Evolutionary conservation across 2,113 vertebrate species (phyloP).

Genomic region (Ctenodactylus gundi): DNA sequence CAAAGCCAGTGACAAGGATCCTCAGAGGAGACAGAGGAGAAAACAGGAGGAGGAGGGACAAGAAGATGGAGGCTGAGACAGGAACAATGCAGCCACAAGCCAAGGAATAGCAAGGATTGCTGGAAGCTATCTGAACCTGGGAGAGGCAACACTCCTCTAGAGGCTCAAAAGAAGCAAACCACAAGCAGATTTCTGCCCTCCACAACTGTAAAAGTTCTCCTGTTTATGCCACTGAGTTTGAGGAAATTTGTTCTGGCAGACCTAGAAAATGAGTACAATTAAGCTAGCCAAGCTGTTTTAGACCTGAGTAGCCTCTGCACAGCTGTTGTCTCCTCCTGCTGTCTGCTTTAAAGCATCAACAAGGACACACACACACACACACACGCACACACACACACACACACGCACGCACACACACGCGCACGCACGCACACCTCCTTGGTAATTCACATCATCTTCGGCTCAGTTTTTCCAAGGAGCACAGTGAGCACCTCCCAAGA

Average conservation of each 20-base stretch:
- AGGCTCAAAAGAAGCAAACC: not conserved
- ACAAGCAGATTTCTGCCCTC: not conserved
- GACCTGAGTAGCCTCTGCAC: not conserved
- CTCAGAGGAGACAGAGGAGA: not conserved
- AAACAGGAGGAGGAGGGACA: not conserved
- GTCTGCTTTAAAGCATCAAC: not conserved
- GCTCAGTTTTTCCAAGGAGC: not conserved
- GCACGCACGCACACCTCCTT: not conserved
- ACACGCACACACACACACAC: not conserved
- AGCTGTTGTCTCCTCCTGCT: not conserved
- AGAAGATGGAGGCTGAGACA: rapidly evolving
- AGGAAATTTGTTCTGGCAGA: not conserved
- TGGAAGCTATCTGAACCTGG: not conserved
- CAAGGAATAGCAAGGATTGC: too few relatives aligned
- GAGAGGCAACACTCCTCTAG: rapidly evolving
- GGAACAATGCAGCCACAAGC: too few relatives aligned
- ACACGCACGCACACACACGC: too few relatives aligned
- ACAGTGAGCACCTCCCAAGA: not conserved
- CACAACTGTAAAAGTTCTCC: not conserved
- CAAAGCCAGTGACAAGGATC: not conserved
- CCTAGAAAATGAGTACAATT: not conserved
- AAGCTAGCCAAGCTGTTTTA: not conserved
- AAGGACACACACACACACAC: not conserved
- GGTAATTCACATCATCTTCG: not conserved
- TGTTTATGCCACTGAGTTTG: not conserved